Conservation (phyloP, 2,797 vertebrate species). For the Macropodus opercularis region DNA sequence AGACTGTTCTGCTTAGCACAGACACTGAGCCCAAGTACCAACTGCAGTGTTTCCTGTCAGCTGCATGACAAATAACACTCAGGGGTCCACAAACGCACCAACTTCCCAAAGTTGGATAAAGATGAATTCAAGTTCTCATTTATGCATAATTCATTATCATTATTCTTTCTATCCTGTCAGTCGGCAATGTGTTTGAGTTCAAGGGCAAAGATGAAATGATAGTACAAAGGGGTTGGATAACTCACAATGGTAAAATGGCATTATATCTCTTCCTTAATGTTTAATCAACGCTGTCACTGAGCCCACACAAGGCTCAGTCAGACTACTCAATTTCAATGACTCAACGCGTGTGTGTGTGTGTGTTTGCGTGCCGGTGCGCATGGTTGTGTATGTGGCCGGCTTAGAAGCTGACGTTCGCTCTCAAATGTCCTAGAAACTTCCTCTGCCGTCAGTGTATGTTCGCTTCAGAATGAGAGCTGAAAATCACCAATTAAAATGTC, state of each 20-base stretch:
- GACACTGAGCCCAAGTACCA: constrained; percentile 45
- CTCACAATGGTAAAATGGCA: constrained; percentile 78
- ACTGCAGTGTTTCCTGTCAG: constrained; percentile 69
- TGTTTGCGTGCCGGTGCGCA: constrained; percentile 20
- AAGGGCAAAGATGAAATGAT: constrained; percentile 81
- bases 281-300: constrained; percentile 81
- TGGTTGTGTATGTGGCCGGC: constrained; percentile 64
- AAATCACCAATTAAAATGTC: constrained; percentile 81
- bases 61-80: constrained; percentile 75
- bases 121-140: constrained; percentile 76
- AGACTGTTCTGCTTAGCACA: constrained; percentile 46
- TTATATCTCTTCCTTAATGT: constrained; percentile 84
- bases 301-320: constrained; percentile 78
- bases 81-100: constrained; percentile 67
- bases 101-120: constrained; percentile 78
- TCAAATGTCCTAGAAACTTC: constrained; percentile 78
- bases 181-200: constrained; percentile 76
- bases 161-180: constrained; percentile 79
- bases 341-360: constrained; percentile 20
- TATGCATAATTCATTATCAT: constrained; percentile 81
- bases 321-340: constrained; percentile 79
- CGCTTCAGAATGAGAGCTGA: constrained; percentile 66
- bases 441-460: constrained; percentile 61
- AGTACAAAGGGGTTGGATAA: constrained; percentile 83
- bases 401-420: constrained; percentile 65